These are phyloP conservation scores for Chiloscyllium punctatum DNA, from an alignment of 2,797 vertebrate genomes.

Conservation along the genomic window DNA sequence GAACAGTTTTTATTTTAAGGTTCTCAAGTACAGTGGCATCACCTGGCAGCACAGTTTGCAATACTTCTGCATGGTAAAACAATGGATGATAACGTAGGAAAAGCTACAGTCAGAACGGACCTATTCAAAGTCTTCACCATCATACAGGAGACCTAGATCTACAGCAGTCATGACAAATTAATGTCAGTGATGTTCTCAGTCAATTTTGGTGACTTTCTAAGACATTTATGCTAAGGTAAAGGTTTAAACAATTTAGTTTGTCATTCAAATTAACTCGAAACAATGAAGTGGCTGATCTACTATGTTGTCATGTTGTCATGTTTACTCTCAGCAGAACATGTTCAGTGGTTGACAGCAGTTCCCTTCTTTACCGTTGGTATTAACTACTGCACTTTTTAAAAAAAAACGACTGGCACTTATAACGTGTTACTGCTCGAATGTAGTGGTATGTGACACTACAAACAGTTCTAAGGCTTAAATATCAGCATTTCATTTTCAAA, in stretches of 20 bases:
- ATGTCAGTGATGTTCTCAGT: conserved; percentile 2
- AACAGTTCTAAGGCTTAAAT: conserved; percentile 7
- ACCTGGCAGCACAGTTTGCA: conserved; percentile 26
- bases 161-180: conserved; percentile 19
- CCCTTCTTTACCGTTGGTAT: conserved; percentile 19
- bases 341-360: neutral
- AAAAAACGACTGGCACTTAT: conserved; percentile 13
- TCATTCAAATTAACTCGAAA: neutral
- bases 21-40: conserved; percentile 36
- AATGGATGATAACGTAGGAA: conserved; percentile 28
- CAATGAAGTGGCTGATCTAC: neutral
- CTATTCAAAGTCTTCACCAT: conserved; percentile 16
- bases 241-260: neutral
- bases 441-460: neutral
- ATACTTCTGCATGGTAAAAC: conserved; percentile 36
- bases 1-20: conserved; percentile 28
- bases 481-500: neutral
- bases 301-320: neutral
- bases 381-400: neutral
- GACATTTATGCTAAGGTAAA: conserved; percentile 22
- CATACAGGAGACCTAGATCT: conserved; percentile 28
- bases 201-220: conserved; percentile 20
- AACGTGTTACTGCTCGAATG: neutral
- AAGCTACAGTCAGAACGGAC: conserved; percentile 33
- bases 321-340: conserved; percentile 10